Evolutionary conservation across 2,888 invertebrate genomes (phyloP).

Genomic region (Clusia tigrina): DNA sequence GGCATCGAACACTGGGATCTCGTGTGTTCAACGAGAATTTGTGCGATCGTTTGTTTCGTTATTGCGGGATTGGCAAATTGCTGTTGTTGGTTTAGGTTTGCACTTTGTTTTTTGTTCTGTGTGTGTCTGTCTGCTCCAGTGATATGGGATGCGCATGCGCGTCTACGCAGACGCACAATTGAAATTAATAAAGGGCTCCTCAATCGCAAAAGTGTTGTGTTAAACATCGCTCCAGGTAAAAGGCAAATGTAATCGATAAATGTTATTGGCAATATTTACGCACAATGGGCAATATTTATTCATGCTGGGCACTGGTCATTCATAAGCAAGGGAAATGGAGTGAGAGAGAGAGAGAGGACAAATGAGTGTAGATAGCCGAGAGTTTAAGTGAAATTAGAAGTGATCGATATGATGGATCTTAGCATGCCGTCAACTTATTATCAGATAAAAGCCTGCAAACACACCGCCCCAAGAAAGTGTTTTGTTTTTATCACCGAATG

Average conservation of each 20-base stretch:
- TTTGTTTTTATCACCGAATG: too few species aligned
- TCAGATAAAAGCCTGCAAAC: too few species aligned
- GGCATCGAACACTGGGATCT: conserved; percentile 9
- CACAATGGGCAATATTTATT: background rate
- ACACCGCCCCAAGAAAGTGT: too few species aligned
- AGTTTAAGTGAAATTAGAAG: too few species aligned
- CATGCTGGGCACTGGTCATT: too few species aligned
- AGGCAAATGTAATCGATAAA: background rate
- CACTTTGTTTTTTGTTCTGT: background rate
- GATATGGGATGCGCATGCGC: background rate
- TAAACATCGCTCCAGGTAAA: background rate
- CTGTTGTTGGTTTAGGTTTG: conserved; percentile 8
- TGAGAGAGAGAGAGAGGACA: too few species aligned
- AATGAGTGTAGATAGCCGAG: too few species aligned
- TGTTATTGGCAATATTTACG: background rate
- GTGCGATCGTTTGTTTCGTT: conserved; percentile 1
- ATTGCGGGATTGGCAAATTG: conserved; percentile 19
- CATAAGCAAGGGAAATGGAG: too few species aligned
- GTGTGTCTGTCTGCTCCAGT: background rate
- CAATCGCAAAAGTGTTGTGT: conserved; percentile 13
- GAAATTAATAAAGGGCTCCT: conserved; percentile 39
- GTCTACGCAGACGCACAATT: conserved; percentile 32
- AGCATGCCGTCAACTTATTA: too few species aligned
- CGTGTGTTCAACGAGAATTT: conserved; percentile 37
- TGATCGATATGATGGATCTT: too few species aligned